Evolutionary conservation across 1,140 invertebrate species (phyloP).

Genomic region (Ericerus pela): DNA sequence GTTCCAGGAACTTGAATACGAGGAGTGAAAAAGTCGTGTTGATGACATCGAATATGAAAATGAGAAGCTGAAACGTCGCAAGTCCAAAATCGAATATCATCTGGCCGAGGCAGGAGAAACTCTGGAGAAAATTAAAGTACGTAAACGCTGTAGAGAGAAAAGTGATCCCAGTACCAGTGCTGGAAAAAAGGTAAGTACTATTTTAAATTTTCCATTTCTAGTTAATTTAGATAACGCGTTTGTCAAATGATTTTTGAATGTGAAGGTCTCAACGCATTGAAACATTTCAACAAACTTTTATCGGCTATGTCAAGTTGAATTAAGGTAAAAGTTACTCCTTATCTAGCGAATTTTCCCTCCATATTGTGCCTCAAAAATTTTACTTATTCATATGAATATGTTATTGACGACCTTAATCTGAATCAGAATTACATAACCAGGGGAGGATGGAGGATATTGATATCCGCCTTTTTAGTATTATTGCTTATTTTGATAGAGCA

Average conservation of each 20-base stretch:
- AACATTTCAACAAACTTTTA: too few relatives aligned
- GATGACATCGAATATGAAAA: conserved; percentile 91
- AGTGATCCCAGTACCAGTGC: background rate
- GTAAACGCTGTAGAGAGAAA: conserved; percentile 52
- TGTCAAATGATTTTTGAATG: background rate
- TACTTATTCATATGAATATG: too few relatives aligned
- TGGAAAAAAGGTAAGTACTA: background rate
- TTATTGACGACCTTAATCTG: too few relatives aligned
- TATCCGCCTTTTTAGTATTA: too few relatives aligned
- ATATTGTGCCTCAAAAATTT: too few relatives aligned
- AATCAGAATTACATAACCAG: too few relatives aligned
- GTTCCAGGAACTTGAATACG: conserved; percentile 80
- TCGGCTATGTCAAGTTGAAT: too few relatives aligned
- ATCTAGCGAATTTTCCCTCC: too few relatives aligned
- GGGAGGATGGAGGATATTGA: too few relatives aligned
- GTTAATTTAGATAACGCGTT: background rate
- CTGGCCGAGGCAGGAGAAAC: conserved; percentile 50
- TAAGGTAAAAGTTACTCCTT: too few relatives aligned
- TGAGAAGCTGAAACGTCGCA: conserved; percentile 68
- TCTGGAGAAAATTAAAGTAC: conserved; percentile 73
- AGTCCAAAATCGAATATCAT: conserved; percentile 81
- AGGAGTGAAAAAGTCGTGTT: conserved; percentile 86
- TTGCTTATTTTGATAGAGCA: too few relatives aligned
- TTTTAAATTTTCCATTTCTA: background rate
- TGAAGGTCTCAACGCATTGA: too few relatives aligned